These are phyloP conservation scores for Rissa tridactyla DNA, from an alignment of 2,113 vertebrate genomes.

Conservation along the genomic window DNA sequence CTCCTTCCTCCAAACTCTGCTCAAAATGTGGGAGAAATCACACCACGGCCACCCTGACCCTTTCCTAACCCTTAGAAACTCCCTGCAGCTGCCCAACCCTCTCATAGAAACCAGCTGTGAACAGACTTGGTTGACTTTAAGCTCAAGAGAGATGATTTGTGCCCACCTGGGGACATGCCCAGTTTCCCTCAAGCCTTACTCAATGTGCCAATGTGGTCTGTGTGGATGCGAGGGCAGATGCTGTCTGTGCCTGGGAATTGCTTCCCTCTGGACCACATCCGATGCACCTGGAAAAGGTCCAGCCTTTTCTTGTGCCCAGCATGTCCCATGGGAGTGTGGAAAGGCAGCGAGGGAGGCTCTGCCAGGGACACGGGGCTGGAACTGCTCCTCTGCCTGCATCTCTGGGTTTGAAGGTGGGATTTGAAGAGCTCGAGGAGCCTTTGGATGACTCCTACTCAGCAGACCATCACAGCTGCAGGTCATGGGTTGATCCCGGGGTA, in stretches of 20 bases:
- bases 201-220: not conserved
- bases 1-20: not conserved
- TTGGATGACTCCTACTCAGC: not conserved
- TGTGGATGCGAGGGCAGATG: not conserved
- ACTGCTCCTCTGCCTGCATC: not conserved
- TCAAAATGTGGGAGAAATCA: not conserved
- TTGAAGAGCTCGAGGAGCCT: not conserved
- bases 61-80: not conserved
- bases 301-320: not conserved
- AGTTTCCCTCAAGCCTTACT: not conserved
- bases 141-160: not conserved
- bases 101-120: not conserved
- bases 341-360: not conserved
- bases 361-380: not conserved
- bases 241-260: not conserved
- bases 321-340: not conserved
- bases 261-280: not conserved
- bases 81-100: not conserved
- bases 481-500: not conserved
- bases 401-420: not conserved
- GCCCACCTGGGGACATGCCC: not conserved
- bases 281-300: not conserved
- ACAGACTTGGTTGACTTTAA: not conserved
- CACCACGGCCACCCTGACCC: not conserved
- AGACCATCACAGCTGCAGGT: fast-evolving